Percentiles rank a stretch among this genome's conserved stretches.
phyloP scores from a whole-genome alignment of 2,113 vertebrate genomes.

The Progne subis region DNA sequence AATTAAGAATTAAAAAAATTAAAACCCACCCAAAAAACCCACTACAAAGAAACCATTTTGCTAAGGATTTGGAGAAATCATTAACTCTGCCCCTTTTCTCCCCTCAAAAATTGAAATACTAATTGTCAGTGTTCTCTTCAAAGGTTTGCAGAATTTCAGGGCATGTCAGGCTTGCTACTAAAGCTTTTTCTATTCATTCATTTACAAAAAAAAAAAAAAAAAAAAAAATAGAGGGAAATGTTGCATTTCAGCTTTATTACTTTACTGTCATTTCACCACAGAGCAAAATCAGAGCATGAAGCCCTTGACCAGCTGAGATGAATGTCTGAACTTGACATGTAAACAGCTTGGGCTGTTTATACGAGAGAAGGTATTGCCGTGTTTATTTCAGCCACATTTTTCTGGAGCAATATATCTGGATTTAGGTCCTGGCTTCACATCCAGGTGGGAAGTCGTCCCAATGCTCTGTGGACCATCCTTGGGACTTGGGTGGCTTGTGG shows the following conservation, averaged over 20 bases:
- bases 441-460: neutral
- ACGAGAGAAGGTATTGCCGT: neutral
- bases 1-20: neutral
- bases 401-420: neutral
- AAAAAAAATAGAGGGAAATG: neutral
- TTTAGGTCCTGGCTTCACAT: neutral
- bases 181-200: neutral
- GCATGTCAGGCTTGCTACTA: neutral
- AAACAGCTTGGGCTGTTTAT: neutral
- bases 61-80: slow-evolving; percentile 39
- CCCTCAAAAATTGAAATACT: neutral
- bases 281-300: neutral
- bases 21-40: neutral
- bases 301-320: neutral
- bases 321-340: neutral
- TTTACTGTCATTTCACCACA: neutral
- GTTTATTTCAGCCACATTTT: neutral
- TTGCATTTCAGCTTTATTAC: neutral
- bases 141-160: neutral
- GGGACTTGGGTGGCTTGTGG: no score
- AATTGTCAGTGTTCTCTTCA: slow-evolving; percentile 14
- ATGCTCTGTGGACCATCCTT: neutral
- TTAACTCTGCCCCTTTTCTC: neutral
- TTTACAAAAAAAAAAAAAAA: neutral
- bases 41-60: slow-evolving; percentile 41